phyloP scores from a whole-genome alignment of 1,140 invertebrate genomes.

The Lepidurus arcticus region DNA sequence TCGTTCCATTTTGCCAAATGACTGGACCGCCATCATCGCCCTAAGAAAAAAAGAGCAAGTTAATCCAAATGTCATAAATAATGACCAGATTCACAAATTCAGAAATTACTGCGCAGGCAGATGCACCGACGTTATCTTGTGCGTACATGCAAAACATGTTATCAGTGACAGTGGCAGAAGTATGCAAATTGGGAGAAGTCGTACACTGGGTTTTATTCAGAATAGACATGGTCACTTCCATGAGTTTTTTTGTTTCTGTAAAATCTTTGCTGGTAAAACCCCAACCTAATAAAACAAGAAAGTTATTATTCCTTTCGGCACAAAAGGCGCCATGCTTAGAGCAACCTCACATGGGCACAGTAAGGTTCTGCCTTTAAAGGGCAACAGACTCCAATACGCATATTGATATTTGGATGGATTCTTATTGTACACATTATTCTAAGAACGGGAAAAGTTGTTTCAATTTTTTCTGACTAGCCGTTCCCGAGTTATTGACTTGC shows the following conservation, averaged over 20 bases:
- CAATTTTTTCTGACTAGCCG: too few species aligned
- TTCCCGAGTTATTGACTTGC: too few species aligned
- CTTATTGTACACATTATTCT: too few species aligned
- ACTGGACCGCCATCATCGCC: conserved; percentile 31
- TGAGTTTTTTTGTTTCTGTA: conserved; percentile 52
- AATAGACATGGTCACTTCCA: conserved; percentile 54
- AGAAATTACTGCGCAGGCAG: conserved; percentile 52
- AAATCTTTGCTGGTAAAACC: conserved; percentile 52
- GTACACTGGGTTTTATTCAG: conserved; percentile 50
- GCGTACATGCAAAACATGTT: conserved; percentile 62
- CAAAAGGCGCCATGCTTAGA: not conserved
- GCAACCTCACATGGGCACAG: too few species aligned
- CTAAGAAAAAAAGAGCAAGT: not conserved
- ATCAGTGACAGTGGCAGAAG: conserved; percentile 43
- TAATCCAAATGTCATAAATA: not conserved
- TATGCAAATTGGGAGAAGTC: conserved; percentile 34
- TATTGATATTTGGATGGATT: too few species aligned
- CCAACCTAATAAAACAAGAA: conserved; percentile 53
- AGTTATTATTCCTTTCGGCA: not conserved
- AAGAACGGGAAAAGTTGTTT: too few species aligned
- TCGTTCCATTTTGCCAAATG: not conserved
- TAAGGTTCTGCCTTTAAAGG: not conserved
- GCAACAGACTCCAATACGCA: too few species aligned
- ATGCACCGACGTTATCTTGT: conserved; percentile 53
- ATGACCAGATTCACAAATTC: not conserved